These are phyloP conservation scores for Vireo altiloquus DNA, from an alignment of 2,113 vertebrate species.

Conservation along the genomic window DNA sequence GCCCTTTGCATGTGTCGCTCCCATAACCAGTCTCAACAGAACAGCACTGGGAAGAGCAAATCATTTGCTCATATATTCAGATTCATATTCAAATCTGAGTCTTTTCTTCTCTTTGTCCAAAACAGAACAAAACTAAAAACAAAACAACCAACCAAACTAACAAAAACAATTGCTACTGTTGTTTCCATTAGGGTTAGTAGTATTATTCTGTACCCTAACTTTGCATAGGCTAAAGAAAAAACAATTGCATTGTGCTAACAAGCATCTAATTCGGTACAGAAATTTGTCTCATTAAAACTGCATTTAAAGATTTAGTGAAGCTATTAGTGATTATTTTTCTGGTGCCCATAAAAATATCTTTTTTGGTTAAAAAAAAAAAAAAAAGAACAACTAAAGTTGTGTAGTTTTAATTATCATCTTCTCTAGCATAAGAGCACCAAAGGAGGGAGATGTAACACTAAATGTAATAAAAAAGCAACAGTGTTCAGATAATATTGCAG, in stretches of 20 bases:
- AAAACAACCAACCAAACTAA: not conserved
- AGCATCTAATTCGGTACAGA: not conserved
- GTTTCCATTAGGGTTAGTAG: not conserved
- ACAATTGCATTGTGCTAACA: not conserved
- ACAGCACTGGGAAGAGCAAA: not conserved
- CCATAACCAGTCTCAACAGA: not conserved
- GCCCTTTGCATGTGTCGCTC: fast-evolving
- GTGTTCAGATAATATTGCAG: constrained; percentile 1
- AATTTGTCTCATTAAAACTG: not conserved
- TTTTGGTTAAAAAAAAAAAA: not conserved
- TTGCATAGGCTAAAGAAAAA: not conserved
- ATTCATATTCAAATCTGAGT: not conserved
- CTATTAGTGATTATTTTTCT: constrained; percentile 15
- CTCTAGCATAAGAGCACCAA: constrained; percentile 1
- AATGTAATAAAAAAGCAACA: constrained; percentile 25
- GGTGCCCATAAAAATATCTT: not conserved
- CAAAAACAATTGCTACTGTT: not conserved
- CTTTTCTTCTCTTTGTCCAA: not conserved
- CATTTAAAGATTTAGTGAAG: constrained; percentile 21
- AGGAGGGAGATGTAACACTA: not conserved
- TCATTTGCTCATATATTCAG: not conserved
- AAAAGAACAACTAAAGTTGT: not conserved
- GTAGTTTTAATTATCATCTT: constrained; percentile 12
- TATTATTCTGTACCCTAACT: not conserved
- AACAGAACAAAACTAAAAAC: not conserved